Evolutionary conservation across 1,140 invertebrate species (phyloP).

Genomic region (Potamilus streckersoni): DNA sequence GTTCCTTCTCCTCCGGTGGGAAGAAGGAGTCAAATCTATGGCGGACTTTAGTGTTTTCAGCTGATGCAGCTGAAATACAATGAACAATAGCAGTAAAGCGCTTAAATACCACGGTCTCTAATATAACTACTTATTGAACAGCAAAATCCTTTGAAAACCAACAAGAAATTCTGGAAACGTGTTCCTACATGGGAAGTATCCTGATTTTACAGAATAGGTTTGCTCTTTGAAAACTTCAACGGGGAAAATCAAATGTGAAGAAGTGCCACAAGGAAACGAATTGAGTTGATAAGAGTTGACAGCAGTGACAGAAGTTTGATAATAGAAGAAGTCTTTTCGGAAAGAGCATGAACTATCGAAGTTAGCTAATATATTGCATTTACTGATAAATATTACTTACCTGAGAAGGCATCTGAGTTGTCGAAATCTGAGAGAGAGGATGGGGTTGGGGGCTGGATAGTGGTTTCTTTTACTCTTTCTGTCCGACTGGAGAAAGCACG

Average conservation of each 20-base stretch:
- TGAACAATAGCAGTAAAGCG: neutral
- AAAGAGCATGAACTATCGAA: too few relatives aligned
- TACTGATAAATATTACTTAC: slow-evolving; percentile 33
- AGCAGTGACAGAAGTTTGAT: too few relatives aligned
- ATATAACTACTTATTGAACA: neutral
- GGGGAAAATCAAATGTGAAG: too few relatives aligned
- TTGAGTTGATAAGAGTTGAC: too few relatives aligned
- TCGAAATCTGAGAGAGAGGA: slow-evolving; percentile 43
- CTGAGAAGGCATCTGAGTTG: slow-evolving; percentile 53
- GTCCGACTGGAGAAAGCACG: slow-evolving; percentile 60
- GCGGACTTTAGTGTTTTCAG: slow-evolving; percentile 18
- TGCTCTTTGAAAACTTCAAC: slow-evolving; percentile 32
- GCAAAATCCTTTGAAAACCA: slow-evolving; percentile 36
- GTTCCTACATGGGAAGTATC: too few relatives aligned
- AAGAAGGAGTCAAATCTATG: slow-evolving; percentile 39
- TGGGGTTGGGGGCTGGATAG: slow-evolving; percentile 59
- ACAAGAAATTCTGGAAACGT: slow-evolving; percentile 27
- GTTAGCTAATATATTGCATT: neutral
- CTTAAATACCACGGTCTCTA: neutral
- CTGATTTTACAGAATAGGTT: slow-evolving; percentile 9
- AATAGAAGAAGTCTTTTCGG: too few relatives aligned
- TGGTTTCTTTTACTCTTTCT: slow-evolving; percentile 59
- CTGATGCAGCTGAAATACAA: slow-evolving; percentile 28
- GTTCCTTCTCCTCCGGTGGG: slow-evolving; percentile 21
- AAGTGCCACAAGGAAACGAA: too few relatives aligned